Evolutionary conservation across 2,797 vertebrate species (phyloP), one percentile per base, ranked within the genome.

Genomic region (Falco naumanni): DNA sequence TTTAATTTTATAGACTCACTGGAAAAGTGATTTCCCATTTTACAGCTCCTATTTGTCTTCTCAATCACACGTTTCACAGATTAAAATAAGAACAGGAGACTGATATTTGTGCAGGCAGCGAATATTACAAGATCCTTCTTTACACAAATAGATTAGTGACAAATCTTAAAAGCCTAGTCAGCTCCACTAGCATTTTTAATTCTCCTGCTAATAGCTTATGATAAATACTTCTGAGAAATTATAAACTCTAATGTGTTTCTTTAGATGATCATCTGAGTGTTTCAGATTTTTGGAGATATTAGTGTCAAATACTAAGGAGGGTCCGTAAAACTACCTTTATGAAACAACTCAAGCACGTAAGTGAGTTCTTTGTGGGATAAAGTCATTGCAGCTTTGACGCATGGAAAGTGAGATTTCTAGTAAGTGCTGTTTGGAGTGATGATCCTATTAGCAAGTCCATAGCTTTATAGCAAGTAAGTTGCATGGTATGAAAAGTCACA

Each of bases 1-100:
- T 95, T 95, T 89, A 93, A 84, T 87, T 95, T 91, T 88, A 88
- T 53, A 89, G 57, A 70, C 64, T 90, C 39, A 65, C 53, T 71
- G 65, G 84, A 95, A 90, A 91, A 91, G 33, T 84, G 70, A 86
- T 94, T 94, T 93, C 9, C 34, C 43, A 79, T 81, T 91, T 92
- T 91, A 93, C 7, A 1, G 11, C 29, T 95, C 94, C 76, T 91
- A 45, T 92, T 95, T 95, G n/a, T 91, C 72, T 87, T 90, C 43
- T 89, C 68, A 71, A 41, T 87, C 75, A 60, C 69, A 56, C 0
- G 0, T 76, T 93, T 85, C 72, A 31, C 29, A 94, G 70, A 86
- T 81, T 93, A 93, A 95, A 88, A 90, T 70, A 76, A 86, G 85
- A 93, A 83, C 48, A 82, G 61, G 57, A 2, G 9, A 90, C 51